A percentile compares a stretch with the other conserved stretches of the same genome.
Evolutionary conservation across 2,888 invertebrate species (phyloP).

Genomic region (Aporophyla nigra): DNA sequence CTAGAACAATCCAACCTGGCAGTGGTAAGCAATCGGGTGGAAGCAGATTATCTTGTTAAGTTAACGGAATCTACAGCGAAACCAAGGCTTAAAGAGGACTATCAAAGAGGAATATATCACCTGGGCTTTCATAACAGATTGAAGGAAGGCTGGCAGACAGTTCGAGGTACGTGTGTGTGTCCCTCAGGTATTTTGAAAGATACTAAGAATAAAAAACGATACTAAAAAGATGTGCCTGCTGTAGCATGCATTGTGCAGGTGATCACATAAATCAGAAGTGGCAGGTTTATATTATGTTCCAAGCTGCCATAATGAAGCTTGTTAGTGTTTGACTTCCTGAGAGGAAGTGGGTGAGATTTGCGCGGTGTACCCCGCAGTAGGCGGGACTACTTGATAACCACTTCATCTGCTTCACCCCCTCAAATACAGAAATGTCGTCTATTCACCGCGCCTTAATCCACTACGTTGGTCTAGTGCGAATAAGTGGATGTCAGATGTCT

Average conservation of each 20-base stretch:
- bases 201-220: too few relatives aligned
- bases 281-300: not conserved
- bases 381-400: too few relatives aligned
- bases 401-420: too few relatives aligned
- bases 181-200: not conserved
- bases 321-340: not conserved
- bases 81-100: conserved; percentile 21
- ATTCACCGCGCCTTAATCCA: too few relatives aligned
- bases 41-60: conserved; percentile 42
- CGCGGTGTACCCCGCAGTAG: too few relatives aligned
- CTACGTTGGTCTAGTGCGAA: too few relatives aligned
- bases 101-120: conserved; percentile 55
- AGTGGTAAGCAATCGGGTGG: conserved; percentile 72
- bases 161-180: conserved; percentile 70
- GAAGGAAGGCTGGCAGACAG: conserved; percentile 72
- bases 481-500: too few relatives aligned
- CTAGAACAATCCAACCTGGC: conserved; percentile 70
- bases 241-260: not conserved
- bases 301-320: too few relatives aligned
- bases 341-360: too few relatives aligned
- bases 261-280: not conserved
- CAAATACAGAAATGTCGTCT: too few relatives aligned
- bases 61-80: conserved; percentile 29
- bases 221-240: not conserved
- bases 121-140: conserved; percentile 72